These are phyloP conservation scores for Nyleta sp. DNA, from an alignment of 2,888 invertebrate species.

Conservation along the genomic window DNA sequence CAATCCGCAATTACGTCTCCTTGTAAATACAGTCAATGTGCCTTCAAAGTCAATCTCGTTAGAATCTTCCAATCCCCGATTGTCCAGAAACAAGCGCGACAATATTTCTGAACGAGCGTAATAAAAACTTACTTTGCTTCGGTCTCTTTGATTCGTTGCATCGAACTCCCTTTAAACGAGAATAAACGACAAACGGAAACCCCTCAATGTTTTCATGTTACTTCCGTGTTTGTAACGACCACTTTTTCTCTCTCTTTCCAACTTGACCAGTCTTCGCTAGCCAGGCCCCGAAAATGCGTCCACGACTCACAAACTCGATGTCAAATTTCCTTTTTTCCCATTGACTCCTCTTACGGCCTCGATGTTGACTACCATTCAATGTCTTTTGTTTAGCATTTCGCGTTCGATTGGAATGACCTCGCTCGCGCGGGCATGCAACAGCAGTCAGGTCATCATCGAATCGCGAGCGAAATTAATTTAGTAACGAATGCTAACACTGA, in stretches of 20 bases:
- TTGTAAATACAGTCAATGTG: too few species aligned
- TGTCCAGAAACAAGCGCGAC: too few species aligned
- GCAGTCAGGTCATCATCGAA: constrained; percentile 55
- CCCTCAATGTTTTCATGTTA: constrained; percentile 37
- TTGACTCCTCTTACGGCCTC: constrained; percentile 7
- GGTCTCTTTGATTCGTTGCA: too few species aligned
- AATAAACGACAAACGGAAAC: constrained; percentile 49
- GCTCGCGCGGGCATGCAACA: constrained; percentile 42
- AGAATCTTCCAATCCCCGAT: too few species aligned
- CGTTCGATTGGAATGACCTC: constrained; percentile 63
- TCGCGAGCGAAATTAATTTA: constrained; percentile 59
- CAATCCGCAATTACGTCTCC: too few species aligned
- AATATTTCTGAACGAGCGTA: too few species aligned
- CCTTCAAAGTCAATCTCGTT: too few species aligned
- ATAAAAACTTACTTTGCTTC: too few species aligned
- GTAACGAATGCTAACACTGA: constrained; percentile 79
- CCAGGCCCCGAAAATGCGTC: background rate
- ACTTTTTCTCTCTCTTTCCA: constrained; percentile 15
- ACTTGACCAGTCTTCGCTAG: too few species aligned
- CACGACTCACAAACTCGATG: background rate
- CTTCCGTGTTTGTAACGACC: constrained; percentile 15
- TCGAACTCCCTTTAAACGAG: too few species aligned
- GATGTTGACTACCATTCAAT: constrained; percentile 29
- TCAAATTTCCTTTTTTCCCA: constrained; percentile 11
- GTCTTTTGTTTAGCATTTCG: constrained; percentile 38